Conservation (phyloP, 2,888 invertebrate species). For the Agriopis aurantiaria region DNA sequence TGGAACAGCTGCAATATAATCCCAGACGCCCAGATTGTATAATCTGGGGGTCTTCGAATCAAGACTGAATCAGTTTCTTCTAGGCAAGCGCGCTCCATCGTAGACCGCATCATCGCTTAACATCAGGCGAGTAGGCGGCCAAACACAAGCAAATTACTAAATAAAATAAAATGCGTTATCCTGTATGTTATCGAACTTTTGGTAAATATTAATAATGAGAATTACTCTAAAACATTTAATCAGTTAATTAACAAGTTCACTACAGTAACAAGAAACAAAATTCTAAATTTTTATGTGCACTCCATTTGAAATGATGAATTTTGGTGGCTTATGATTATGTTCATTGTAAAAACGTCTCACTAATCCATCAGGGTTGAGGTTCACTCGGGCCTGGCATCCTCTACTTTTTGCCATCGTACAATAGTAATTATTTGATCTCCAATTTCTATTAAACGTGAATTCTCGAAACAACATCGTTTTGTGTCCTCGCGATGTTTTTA, state of each 20-base stretch:
- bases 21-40: no score
- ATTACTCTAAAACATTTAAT: no score
- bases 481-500: not conserved
- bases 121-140: no score
- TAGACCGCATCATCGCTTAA: no score
- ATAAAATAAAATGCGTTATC: not conserved
- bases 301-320: not conserved
- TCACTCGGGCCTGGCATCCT: constrained; percentile 1
- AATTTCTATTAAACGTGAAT: not conserved
- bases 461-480: not conserved
- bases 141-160: no score
- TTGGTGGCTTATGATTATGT: constrained; percentile 1
- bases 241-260: no score
- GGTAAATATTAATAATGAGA: no score
- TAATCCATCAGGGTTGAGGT: not conserved
- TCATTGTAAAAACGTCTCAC: constrained; percentile 1
- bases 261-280: not conserved
- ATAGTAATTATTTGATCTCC: not conserved
- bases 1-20: no score
- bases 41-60: no score
- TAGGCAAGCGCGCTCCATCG: no score
- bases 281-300: constrained; percentile 5
- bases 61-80: no score
- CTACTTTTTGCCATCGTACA: not conserved
- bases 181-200: no score